phyloP scores from a whole-genome alignment of 2,888 invertebrate species.

The Apeira syringaria region DNA sequence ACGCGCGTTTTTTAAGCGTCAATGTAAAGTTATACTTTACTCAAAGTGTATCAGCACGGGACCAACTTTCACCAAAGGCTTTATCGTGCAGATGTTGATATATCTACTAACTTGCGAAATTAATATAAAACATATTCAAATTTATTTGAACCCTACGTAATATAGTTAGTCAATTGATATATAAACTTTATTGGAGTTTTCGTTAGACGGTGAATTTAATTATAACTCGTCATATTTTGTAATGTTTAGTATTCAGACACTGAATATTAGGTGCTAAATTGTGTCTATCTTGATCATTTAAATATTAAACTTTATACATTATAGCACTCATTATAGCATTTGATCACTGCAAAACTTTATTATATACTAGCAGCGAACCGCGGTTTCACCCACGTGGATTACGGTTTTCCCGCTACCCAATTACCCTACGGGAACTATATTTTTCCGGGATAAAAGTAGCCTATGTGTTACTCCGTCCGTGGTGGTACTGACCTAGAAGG shows the following conservation, averaged over 20 bases:
- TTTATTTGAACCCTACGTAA: background rate
- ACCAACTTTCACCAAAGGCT: conserved; percentile 14
- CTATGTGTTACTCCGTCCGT: no score
- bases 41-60: conserved; percentile 7
- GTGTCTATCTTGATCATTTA: background rate
- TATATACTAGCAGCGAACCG: no score
- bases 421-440: no score
- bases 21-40: background rate
- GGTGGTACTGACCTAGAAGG: no score
- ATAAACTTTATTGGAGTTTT: background rate
- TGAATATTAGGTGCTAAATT: background rate
- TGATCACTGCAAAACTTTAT: no score
- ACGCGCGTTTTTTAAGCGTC: conserved; percentile 1
- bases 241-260: background rate
- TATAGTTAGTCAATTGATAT: background rate
- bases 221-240: background rate
- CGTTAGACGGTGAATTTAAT: background rate
- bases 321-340: no score
- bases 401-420: no score
- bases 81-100: conserved; percentile 1
- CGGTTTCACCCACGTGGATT: no score
- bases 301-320: no score
- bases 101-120: conserved; percentile 2
- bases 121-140: background rate
- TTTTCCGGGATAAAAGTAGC: no score